Evolutionary conservation across 2,888 invertebrate species (phyloP).

Genomic region (Xiphydria camelus): DNA sequence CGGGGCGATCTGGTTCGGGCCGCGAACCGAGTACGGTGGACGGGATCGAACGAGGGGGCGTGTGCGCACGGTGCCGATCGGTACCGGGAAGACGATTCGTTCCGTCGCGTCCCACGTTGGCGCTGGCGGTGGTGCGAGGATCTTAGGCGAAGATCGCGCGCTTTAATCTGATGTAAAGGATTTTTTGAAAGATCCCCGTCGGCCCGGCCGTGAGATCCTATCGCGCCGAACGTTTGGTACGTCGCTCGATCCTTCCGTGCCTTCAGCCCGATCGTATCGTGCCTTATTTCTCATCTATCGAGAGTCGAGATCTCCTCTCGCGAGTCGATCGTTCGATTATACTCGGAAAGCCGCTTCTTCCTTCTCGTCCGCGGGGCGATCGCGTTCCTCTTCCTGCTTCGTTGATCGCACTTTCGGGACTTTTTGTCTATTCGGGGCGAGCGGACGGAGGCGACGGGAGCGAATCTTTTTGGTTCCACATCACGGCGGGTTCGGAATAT

Average conservation of each 20-base stretch:
- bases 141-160: constrained; percentile 22
- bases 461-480: no score
- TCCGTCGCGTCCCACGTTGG: constrained; percentile 18
- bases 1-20: no score
- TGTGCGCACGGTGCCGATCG: constrained; percentile 16
- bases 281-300: neutral
- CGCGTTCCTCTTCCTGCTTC: no score
- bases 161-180: constrained; percentile 29
- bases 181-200: constrained; percentile 14
- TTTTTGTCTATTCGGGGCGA: no score
- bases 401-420: no score
- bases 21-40: neutral
- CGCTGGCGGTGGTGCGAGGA: constrained; percentile 17
- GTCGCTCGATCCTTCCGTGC: constrained; percentile 4
- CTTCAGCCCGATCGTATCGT: constrained; percentile 12
- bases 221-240: constrained; percentile 6
- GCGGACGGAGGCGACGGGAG: no score
- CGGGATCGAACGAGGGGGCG: constrained; percentile 14
- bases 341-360: constrained; percentile 2
- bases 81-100: constrained; percentile 22
- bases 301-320: neutral
- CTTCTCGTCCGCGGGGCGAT: no score
- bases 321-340: neutral
- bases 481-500: no score
- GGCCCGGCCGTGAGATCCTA: no score